These are phyloP conservation scores for Napeogenes inachia DNA, from an alignment of 2,888 invertebrate species.

Conservation along the genomic window DNA sequence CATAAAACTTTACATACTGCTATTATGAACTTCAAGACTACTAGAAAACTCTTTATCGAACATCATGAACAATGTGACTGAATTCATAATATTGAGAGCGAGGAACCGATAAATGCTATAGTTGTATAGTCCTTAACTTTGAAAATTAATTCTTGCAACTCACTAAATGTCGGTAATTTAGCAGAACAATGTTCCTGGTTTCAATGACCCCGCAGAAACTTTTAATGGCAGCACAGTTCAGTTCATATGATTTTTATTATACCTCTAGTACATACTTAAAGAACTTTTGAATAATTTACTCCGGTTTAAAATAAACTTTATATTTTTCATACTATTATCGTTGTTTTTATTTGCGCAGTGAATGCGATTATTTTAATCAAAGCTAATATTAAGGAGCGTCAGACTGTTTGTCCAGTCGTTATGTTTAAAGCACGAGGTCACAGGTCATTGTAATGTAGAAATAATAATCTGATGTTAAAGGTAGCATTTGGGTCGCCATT, in stretches of 20 bases:
- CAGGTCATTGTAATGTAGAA: background rate
- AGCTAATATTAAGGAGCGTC: background rate
- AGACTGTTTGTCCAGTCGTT: background rate
- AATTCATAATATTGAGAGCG: no score
- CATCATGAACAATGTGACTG: no score
- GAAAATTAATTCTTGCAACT: conserved; percentile 1
- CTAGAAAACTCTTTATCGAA: no score
- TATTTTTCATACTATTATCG: background rate
- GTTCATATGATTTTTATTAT: background rate
- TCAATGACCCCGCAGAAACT: background rate
- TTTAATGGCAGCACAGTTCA: conserved; percentile 2
- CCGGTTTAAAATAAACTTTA: background rate
- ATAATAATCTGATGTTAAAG: background rate
- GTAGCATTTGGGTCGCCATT: no score
- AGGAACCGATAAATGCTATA: no score
- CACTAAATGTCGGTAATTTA: conserved; percentile 3
- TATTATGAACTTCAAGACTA: no score
- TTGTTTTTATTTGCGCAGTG: background rate
- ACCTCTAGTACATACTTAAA: background rate
- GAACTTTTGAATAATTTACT: background rate
- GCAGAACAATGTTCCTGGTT: conserved; percentile 5
- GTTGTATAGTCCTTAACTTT: background rate
- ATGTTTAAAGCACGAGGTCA: background rate
- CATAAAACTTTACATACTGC: no score
- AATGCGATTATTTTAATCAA: background rate